These are phyloP conservation scores for Rhinolophus ferrumequinum DNA, from an alignment of 2,113 vertebrate species.

Conservation along the genomic window DNA sequence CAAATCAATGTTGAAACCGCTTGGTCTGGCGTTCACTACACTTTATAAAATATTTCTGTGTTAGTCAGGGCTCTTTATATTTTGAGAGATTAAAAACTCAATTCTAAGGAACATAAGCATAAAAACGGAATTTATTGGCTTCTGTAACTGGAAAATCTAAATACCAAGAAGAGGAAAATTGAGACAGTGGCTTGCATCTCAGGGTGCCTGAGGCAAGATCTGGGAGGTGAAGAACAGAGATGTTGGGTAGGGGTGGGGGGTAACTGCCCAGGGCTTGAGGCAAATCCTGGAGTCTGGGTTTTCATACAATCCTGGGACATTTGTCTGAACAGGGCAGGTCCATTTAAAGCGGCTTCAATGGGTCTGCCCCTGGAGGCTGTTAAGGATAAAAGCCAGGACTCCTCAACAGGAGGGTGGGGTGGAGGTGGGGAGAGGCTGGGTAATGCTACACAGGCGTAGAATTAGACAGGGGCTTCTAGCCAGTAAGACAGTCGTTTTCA, in stretches of 20 bases:
- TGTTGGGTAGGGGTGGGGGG: not conserved
- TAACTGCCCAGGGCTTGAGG: not conserved
- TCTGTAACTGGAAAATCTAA: not conserved
- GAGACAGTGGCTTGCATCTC: not conserved
- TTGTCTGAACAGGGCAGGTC: not conserved
- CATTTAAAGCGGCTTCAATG: rapidly evolving
- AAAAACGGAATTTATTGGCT: not conserved
- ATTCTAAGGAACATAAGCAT: not conserved
- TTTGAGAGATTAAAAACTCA: not conserved
- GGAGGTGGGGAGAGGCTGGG: too few species aligned
- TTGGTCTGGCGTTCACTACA: not conserved
- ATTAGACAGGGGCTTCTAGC: not conserved
- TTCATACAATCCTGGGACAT: not conserved
- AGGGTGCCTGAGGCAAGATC: not conserved
- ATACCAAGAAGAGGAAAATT: not conserved
- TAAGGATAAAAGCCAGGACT: not conserved
- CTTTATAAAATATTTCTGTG: not conserved
- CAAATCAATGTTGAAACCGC: not conserved
- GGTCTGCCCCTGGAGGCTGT: not conserved
- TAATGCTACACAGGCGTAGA: not conserved
- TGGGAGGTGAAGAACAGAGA: not conserved
- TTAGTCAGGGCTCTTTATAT: not conserved
- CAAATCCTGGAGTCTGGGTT: not conserved
- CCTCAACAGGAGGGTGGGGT: not conserved
- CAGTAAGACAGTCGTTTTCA: not conserved